A percentile compares a stretch with the other conserved stretches of the same genome.
phyloP scores from a whole-genome alignment of 2,888 invertebrate species.

The Cheilosia variabilis region DNA sequence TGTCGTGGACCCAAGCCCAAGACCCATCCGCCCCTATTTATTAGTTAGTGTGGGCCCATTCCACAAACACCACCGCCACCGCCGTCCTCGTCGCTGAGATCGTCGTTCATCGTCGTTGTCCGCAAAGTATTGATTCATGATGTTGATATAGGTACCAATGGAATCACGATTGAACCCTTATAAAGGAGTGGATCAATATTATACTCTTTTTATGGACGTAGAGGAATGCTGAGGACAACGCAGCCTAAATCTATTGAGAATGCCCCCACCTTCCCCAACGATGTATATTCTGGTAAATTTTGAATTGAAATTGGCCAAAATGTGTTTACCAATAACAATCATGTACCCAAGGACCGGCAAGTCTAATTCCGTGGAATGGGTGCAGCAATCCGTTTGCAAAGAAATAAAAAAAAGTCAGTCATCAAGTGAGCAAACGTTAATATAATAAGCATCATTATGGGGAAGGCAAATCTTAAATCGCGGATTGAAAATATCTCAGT shows the following conservation, averaged over 20 bases:
- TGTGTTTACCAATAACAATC: constrained; percentile 53
- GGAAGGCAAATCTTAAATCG: no score
- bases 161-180: constrained; percentile 64
- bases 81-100: background rate
- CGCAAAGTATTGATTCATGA: constrained; percentile 69
- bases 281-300: constrained; percentile 50
- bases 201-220: constrained; percentile 17
- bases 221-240: constrained; percentile 34
- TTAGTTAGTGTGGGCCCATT: constrained; percentile 44
- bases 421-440: background rate
- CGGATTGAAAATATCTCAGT: no score
- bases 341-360: constrained; percentile 18
- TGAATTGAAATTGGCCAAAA: constrained; percentile 49
- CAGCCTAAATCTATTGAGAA: constrained; percentile 52
- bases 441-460: background rate
- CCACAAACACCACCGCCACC: constrained; percentile 5
- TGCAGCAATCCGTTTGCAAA: constrained; percentile 35
- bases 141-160: constrained; percentile 47
- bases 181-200: constrained; percentile 63
- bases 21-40: constrained; percentile 40
- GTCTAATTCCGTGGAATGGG: constrained; percentile 11
- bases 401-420: constrained; percentile 6
- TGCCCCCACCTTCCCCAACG: constrained; percentile 3
- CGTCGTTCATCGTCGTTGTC: constrained; percentile 16
- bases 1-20: constrained; percentile 18